Evolutionary conservation across 2,888 invertebrate genomes (phyloP).

Genomic region (Megastigmus dorsalis): DNA sequence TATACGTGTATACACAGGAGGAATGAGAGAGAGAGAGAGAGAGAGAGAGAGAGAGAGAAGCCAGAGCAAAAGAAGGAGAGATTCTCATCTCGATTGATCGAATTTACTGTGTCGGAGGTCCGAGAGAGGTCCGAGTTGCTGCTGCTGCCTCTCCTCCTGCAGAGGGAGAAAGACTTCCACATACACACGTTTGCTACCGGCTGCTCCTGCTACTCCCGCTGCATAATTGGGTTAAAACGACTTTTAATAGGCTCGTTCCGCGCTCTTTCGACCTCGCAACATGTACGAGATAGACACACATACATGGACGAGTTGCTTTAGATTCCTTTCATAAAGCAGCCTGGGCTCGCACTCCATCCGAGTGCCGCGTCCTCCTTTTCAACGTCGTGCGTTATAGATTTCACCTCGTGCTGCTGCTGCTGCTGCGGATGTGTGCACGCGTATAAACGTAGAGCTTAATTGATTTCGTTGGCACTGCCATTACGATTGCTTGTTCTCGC

Average conservation of each 20-base stretch:
- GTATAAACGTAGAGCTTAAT: too few relatives aligned
- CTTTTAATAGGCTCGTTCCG: constrained; percentile 20
- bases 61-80: constrained; percentile 18
- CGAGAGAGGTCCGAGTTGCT: too few relatives aligned
- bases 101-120: constrained; percentile 57
- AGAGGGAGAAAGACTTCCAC: constrained; percentile 29
- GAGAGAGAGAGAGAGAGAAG: constrained; percentile 40
- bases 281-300: too few relatives aligned
- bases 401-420: too few relatives aligned
- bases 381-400: not conserved
- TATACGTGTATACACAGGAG: not conserved
- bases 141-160: too few relatives aligned
- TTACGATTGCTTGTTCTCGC: too few relatives aligned
- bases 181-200: too few relatives aligned
- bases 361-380: constrained; percentile 1
- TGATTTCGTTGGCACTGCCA: not conserved
- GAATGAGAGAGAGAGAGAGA: not conserved
- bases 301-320: not conserved
- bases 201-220: too few relatives aligned
- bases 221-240: constrained; percentile 59
- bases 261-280: not conserved
- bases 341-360: not conserved
- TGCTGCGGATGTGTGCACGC: too few relatives aligned
- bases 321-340: not conserved
- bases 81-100: constrained; percentile 64